These are phyloP conservation scores for Bembecia ichneumoniformis DNA, from an alignment of 2,888 invertebrate species.

Conservation along the genomic window DNA sequence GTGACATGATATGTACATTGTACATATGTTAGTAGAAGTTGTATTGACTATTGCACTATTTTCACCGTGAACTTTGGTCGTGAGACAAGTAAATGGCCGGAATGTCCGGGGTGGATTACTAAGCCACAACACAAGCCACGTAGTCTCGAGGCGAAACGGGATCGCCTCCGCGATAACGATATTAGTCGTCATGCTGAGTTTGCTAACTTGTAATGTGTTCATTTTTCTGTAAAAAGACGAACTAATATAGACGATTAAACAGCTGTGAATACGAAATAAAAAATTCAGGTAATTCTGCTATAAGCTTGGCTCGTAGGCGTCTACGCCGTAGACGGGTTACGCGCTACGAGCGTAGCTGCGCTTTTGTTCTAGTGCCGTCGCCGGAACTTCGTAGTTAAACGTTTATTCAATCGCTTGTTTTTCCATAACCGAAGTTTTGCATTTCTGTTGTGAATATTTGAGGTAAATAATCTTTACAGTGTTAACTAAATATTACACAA, in stretches of 20 bases:
- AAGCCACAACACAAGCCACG: neutral
- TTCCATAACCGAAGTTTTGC: no score
- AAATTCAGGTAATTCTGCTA: neutral
- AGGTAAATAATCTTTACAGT: no score
- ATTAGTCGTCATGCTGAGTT: neutral
- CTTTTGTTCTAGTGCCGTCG: neutral
- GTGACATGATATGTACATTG: no score
- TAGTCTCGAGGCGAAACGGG: neutral
- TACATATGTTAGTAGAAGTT: no score
- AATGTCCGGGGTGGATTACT: neutral
- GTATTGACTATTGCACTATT: neutral
- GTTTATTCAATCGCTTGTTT: no score
- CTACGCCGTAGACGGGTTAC: constrained; percentile 24
- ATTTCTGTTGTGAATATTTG: no score
- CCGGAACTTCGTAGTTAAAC: no score
- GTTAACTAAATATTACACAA: no score
- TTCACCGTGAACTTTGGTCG: neutral
- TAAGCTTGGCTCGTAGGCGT: constrained; percentile 1
- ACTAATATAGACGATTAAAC: neutral
- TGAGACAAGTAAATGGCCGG: neutral
- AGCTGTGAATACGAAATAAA: neutral
- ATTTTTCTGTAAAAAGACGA: neutral
- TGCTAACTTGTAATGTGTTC: neutral
- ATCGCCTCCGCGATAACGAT: neutral
- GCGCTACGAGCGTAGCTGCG: constrained; percentile 13